These are phyloP conservation scores for Sarcophaga subvicina DNA, from an alignment of 2,888 invertebrate species.

Conservation along the genomic window DNA sequence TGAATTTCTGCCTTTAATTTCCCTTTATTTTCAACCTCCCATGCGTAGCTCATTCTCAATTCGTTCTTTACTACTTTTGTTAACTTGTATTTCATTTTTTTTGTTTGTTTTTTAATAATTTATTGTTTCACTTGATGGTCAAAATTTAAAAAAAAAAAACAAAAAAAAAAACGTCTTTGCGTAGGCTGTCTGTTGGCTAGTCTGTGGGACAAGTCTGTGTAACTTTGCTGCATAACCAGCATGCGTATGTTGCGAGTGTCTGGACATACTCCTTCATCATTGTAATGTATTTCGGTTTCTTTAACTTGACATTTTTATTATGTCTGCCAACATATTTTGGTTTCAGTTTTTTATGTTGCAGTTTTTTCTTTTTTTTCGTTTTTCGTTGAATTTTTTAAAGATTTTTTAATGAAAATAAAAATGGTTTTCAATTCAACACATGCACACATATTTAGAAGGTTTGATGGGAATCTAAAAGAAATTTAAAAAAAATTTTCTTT, in stretches of 20 bases:
- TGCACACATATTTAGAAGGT: too few species aligned
- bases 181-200: constrained; percentile 46
- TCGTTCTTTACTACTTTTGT: constrained; percentile 43
- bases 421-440: too few species aligned
- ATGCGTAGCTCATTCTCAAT: constrained; percentile 11
- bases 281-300: constrained; percentile 69
- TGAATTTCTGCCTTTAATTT: too few species aligned
- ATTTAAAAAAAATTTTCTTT: too few species aligned
- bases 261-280: constrained; percentile 71
- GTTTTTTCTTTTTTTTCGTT: neutral
- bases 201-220: constrained; percentile 51
- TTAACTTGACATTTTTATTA: constrained; percentile 73
- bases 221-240: neutral
- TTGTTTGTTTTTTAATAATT: constrained; percentile 13
- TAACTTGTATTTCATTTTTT: neutral
- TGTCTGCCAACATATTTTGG: constrained; percentile 70
- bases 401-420: neutral
- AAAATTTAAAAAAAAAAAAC: neutral
- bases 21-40: too few species aligned
- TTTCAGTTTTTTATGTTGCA: neutral
- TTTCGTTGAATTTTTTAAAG: constrained; percentile 7
- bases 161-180: constrained; percentile 19
- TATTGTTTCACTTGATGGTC: constrained; percentile 37
- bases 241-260: constrained; percentile 63
- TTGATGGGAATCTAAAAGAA: too few species aligned